Percentiles rank a stretch among this genome's conserved stretches.
Conservation (phyloP, 2,888 invertebrate genomes). For the Agonopterix subpropinquella region DNA sequence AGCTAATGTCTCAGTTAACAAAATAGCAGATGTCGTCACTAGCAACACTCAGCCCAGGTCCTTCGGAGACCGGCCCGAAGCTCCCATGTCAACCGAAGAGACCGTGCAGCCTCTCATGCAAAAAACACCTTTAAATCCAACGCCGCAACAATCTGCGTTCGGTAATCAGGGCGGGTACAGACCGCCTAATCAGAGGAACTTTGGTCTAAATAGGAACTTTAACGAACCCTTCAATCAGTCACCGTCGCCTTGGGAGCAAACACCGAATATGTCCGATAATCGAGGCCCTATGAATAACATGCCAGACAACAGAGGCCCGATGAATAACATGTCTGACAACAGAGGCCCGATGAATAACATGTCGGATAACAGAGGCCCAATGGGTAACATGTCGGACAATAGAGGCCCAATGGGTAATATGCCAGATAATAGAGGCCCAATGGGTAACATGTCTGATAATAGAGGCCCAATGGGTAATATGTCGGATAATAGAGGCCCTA, state of each 20-base stretch:
- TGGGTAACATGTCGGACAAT: neutral
- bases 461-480: neutral
- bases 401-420: neutral
- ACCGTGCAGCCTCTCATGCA: conserved; percentile 7
- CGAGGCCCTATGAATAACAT: neutral
- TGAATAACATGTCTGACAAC: neutral
- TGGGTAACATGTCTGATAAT: neutral
- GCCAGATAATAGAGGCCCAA: neutral
- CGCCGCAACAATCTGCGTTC: neutral
- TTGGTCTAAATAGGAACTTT: conserved; percentile 9
- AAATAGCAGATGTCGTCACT: conserved; percentile 31
- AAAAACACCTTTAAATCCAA: neutral
- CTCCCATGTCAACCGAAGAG: conserved; percentile 6
- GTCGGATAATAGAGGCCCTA: neutral
- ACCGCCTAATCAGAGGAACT: conserved; percentile 10
- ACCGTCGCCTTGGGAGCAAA: conserved; percentile 14
- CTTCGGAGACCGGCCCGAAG: conserved; percentile 49
- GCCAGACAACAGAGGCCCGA: neutral
- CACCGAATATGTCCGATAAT: conserved; percentile 4
- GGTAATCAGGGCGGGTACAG: neutral
- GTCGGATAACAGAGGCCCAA: neutral
- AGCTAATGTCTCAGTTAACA: conserved; percentile 15
- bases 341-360: neutral
- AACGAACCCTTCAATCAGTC: conserved; percentile 7
- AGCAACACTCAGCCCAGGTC: conserved; percentile 48